A percentile compares a stretch with the other conserved stretches of the same genome.
phyloP scores from a whole-genome alignment of 2,888 invertebrate genomes.

The Synanthedon andrenaeformis region DNA sequence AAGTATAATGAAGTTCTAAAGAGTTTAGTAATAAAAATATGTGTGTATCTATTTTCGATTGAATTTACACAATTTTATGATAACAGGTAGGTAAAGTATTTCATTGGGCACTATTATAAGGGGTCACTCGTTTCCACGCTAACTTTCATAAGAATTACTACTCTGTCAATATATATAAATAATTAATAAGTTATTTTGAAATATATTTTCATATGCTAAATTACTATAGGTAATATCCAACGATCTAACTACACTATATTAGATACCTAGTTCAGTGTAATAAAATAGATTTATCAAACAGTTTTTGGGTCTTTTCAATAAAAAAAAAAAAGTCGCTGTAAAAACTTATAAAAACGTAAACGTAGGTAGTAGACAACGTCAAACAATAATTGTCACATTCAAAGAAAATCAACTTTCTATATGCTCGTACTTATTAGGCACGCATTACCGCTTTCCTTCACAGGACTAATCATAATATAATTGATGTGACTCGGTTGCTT shows the following conservation, averaged over 20 bases:
- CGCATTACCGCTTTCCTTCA: no score
- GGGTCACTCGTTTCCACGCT: conserved; percentile 8
- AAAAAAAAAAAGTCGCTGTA: no score
- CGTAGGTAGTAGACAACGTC: no score
- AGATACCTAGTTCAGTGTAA: neutral
- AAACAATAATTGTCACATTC: no score
- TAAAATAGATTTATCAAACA: neutral
- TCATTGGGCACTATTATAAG: neutral
- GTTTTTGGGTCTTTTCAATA: no score
- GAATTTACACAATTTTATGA: neutral
- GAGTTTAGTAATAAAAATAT: neutral
- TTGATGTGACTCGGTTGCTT: no score
- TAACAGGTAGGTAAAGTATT: no score
- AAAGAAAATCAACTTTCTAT: no score
- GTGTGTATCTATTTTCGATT: neutral
- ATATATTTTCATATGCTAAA: conserved; percentile 10
- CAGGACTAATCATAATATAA: no score
- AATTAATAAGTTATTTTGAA: neutral
- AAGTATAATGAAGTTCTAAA: conserved; percentile 12
- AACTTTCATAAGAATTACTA: conserved; percentile 42
- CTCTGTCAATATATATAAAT: conserved; percentile 11
- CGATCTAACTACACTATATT: conserved; percentile 48
- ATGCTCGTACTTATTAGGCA: no score
- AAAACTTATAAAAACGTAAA: no score
- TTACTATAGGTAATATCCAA: conserved; percentile 22